Evolutionary conservation across 1,140 invertebrate genomes (phyloP).

Genomic region (Drosophila pseudoobscura): DNA sequence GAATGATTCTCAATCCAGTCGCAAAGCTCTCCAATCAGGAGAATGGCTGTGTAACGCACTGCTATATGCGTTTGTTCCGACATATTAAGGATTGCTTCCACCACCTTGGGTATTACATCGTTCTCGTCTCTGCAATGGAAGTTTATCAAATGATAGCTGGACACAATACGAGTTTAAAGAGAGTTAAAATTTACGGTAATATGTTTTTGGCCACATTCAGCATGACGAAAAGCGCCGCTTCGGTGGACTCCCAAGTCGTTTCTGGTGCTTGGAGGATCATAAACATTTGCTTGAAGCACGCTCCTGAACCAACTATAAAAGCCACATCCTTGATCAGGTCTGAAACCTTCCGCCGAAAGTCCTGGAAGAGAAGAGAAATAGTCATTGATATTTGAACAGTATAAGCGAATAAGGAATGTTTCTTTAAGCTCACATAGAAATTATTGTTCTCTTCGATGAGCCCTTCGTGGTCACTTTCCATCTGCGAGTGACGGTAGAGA

Average conservation of each 20-base stretch:
- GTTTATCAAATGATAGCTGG: not conserved
- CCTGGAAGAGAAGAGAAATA: conserved; percentile 84
- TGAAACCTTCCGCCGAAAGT: conserved; percentile 94
- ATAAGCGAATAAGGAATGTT: not conserved
- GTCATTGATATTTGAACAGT: not conserved
- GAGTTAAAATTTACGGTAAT: conserved; percentile 90
- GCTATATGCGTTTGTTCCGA: conserved; percentile 93
- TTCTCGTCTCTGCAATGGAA: conserved; percentile 91
- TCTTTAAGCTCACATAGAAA: conserved; percentile 84
- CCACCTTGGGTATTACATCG: conserved; percentile 95
- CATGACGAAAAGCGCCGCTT: conserved; percentile 98
- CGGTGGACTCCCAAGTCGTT: conserved; percentile 94
- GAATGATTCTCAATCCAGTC: conserved; percentile 97
- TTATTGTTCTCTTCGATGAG: conserved; percentile 95
- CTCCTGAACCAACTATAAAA: conserved; percentile 97
- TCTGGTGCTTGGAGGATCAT: conserved; percentile 87
- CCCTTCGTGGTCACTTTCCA: conserved; percentile 95
- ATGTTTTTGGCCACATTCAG: conserved; percentile 97
- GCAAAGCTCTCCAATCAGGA: conserved; percentile 95
- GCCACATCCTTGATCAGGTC: conserved; percentile 98
- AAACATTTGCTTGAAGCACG: conserved; percentile 96
- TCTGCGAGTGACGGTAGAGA: conserved; percentile 93
- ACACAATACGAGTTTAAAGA: not conserved
- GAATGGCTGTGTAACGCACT: conserved; percentile 93
- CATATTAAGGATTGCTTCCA: conserved; percentile 94